A percentile compares a stretch with the other conserved stretches of the same genome.
Evolutionary conservation across 1,140 invertebrate species (phyloP).

Genomic region (Batillaria attramentaria): DNA sequence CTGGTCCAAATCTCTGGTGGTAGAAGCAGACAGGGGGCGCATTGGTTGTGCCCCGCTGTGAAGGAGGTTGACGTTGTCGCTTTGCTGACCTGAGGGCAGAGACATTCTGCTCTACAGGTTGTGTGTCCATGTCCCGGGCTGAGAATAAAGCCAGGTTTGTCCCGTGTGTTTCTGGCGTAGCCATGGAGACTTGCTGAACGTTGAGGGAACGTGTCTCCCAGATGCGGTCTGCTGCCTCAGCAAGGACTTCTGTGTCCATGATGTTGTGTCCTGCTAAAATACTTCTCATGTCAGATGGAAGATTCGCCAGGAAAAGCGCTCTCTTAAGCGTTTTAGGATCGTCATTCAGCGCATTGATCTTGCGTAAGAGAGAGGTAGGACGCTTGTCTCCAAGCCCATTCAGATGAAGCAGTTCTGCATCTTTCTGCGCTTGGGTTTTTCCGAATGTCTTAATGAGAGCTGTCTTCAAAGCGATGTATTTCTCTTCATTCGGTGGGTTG

Average conservation of each 20-base stretch:
- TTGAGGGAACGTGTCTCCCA: not conserved
- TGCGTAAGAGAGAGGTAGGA: not conserved
- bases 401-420: not conserved
- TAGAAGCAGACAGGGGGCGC: not conserved
- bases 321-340: not conserved
- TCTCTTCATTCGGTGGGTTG: not conserved
- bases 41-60: constrained; percentile 1
- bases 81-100: not conserved
- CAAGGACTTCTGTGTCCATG: constrained; percentile 1
- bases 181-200: constrained; percentile 8
- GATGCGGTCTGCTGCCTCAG: constrained; percentile 18
- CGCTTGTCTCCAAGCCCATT: not conserved
- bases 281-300: not conserved
- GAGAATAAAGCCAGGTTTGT: not conserved
- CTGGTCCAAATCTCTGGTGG: constrained; percentile 12
- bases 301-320: not conserved
- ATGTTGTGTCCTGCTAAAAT: constrained; percentile 14
- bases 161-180: not conserved
- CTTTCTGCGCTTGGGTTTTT: not conserved
- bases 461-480: not conserved
- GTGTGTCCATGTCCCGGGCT: not conserved
- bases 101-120: not conserved
- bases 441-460: not conserved
- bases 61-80: not conserved
- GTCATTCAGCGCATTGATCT: not conserved